phyloP scores from a whole-genome alignment of 37 sponge, comb jelly and placozoan genomes.

The Beroe ovata region DNA sequence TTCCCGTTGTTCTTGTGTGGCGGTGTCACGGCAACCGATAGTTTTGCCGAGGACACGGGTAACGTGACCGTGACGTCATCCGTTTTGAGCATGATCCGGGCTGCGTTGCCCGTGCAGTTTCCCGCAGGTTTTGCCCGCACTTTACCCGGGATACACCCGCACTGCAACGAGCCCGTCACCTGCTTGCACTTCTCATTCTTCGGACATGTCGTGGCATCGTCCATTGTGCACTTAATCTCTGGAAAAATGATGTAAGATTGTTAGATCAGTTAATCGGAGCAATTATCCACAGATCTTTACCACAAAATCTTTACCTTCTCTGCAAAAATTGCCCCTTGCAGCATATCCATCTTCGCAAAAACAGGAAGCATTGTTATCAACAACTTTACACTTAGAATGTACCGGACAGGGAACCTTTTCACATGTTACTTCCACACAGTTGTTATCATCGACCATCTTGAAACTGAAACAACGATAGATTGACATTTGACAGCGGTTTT shows the following conservation, averaged over 20 bases:
- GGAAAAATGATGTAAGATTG: neutral
- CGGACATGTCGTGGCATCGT: slow-evolving; percentile 24
- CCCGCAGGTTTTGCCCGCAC: slow-evolving; percentile 7
- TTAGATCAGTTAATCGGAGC: neutral
- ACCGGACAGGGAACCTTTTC: slow-evolving; percentile 13
- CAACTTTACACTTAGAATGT: neutral
- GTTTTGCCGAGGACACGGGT: slow-evolving; percentile 11
- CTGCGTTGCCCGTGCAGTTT: slow-evolving; percentile 47
- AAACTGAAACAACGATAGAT: neutral
- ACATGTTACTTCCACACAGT: slow-evolving; percentile 22
- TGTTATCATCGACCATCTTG: neutral
- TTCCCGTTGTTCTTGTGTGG: slow-evolving; percentile 5
- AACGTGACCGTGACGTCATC: slow-evolving; percentile 34
- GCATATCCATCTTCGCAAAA: slow-evolving; percentile 19
- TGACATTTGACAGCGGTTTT: neutral
- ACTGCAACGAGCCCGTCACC: neutral
- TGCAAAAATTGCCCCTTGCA: slow-evolving; percentile 25
- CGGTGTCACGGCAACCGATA: slow-evolving; percentile 26
- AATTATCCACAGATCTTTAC: neutral
- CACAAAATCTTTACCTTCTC: neutral
- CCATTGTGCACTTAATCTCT: slow-evolving; percentile 21
- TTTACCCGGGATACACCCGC: slow-evolving; percentile 39
- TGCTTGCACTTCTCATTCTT: slow-evolving; percentile 16
- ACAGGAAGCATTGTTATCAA: neutral
- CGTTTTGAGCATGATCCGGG: neutral